phyloP scores from a whole-genome alignment of 2,888 invertebrate genomes.

The Syritta pipiens region DNA sequence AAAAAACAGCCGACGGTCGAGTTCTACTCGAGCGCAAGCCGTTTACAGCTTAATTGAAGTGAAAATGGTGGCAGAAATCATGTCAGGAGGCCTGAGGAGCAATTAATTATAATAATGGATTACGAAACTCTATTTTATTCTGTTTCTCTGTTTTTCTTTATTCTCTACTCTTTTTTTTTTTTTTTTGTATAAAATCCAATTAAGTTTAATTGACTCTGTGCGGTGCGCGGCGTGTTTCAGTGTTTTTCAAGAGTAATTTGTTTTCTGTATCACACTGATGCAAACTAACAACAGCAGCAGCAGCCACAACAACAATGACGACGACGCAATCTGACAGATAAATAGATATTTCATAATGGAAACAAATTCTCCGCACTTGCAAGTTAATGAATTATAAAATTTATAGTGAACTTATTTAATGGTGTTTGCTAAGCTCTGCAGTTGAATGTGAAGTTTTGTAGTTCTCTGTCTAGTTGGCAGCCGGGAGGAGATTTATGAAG shows the following conservation, averaged over 20 bases:
- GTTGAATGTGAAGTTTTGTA: no score
- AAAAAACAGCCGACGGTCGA: slow-evolving; percentile 10
- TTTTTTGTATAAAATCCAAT: slow-evolving; percentile 63
- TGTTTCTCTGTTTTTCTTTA: slow-evolving; percentile 1
- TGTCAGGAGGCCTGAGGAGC: slow-evolving; percentile 61
- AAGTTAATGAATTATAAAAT: slow-evolving; percentile 45
- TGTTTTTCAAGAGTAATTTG: slow-evolving; percentile 60
- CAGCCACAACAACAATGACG: neutral
- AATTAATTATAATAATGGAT: slow-evolving; percentile 70
- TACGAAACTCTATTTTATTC: slow-evolving; percentile 42
- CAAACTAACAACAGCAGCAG: slow-evolving; percentile 11
- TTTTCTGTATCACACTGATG: slow-evolving; percentile 35
- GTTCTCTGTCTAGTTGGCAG: no score
- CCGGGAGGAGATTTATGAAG: no score
- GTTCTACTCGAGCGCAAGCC: slow-evolving; percentile 34
- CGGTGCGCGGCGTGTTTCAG: slow-evolving; percentile 29
- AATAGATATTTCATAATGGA: slow-evolving; percentile 43
- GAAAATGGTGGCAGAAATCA: slow-evolving; percentile 69
- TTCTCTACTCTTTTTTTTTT: slow-evolving; percentile 23
- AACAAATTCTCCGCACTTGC: slow-evolving; percentile 23
- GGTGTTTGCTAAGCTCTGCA: no score
- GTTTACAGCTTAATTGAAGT: slow-evolving; percentile 69
- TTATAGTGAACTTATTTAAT: no score
- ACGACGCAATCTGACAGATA: slow-evolving; percentile 23
- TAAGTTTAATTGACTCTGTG: slow-evolving; percentile 69